These are phyloP conservation scores for Macaca mulatta DNA, from an alignment of 2,113 vertebrate species.

Conservation along the genomic window DNA sequence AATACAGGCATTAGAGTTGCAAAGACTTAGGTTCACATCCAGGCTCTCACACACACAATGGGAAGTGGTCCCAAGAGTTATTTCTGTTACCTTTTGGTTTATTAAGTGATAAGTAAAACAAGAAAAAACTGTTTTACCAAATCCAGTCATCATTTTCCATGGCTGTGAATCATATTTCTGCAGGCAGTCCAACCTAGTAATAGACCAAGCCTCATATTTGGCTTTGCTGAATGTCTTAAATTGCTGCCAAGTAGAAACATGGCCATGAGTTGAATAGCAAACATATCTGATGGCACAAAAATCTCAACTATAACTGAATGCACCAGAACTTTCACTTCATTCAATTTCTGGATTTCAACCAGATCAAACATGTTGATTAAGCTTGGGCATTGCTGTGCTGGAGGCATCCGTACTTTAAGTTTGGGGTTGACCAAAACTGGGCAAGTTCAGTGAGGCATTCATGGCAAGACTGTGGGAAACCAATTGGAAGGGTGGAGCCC, in stretches of 20 bases:
- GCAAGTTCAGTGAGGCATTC: neutral
- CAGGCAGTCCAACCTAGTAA: neutral
- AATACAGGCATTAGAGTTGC: neutral
- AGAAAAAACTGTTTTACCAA: neutral
- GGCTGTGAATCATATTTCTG: neutral
- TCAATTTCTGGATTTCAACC: neutral
- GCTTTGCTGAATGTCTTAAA: neutral
- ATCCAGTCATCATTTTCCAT: neutral
- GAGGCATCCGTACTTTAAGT: neutral
- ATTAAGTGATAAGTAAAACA: neutral
- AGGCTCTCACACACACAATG: neutral
- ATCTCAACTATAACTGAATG: neutral
- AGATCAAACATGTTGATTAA: neutral
- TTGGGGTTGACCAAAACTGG: neutral
- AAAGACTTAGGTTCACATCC: neutral
- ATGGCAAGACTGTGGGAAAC: neutral
- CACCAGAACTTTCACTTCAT: neutral
- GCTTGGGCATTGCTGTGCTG: neutral
- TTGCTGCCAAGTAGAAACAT: neutral
- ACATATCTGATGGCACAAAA: neutral
- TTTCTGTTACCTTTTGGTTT: neutral
- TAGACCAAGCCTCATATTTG: neutral
- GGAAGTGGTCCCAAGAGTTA: neutral
- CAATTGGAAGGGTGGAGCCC: neutral
- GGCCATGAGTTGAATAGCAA: neutral